Conservation (phyloP, 2,888 invertebrate genomes). For the Luperina testacea region DNA sequence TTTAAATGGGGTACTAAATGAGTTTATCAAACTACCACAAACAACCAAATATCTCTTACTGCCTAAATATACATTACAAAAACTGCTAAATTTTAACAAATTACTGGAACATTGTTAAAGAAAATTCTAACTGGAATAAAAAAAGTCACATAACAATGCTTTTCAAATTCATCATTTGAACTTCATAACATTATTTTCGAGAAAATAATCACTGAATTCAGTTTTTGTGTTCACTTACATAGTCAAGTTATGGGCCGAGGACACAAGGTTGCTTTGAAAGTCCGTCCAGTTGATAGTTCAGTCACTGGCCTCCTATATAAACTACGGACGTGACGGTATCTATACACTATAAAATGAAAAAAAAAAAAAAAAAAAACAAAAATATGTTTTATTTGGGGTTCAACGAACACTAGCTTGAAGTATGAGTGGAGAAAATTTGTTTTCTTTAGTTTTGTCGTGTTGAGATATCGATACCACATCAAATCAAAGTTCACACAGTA, state of each 20-base stretch:
- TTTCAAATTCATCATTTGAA: constrained; percentile 56
- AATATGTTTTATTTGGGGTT: background rate
- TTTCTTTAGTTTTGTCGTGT: too few relatives aligned
- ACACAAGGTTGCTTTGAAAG: background rate
- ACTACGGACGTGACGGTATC: background rate
- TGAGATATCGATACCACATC: too few relatives aligned
- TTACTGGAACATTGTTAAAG: constrained; percentile 24
- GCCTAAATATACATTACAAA: constrained; percentile 8
- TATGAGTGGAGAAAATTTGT: too few relatives aligned
- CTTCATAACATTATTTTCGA: constrained; percentile 66
- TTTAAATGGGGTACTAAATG: background rate
- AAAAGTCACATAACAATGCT: constrained; percentile 47
- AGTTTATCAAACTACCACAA: background rate
- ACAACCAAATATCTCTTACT: background rate
- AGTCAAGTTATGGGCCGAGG: background rate
- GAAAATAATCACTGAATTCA: constrained; percentile 68
- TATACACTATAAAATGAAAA: too few relatives aligned
- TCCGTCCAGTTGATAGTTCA: background rate
- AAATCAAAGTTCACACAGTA: background rate
- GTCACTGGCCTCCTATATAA: background rate
- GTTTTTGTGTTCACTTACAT: constrained; percentile 12
- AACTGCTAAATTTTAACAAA: constrained; percentile 7
- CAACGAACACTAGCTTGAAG: background rate
- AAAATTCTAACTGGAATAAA: constrained; percentile 24
- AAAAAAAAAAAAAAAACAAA: too few relatives aligned